Percentiles rank a stretch among this genome's conserved stretches.
phyloP scores from a whole-genome alignment of 2,113 vertebrate genomes.

The Laticauda colubrina region DNA sequence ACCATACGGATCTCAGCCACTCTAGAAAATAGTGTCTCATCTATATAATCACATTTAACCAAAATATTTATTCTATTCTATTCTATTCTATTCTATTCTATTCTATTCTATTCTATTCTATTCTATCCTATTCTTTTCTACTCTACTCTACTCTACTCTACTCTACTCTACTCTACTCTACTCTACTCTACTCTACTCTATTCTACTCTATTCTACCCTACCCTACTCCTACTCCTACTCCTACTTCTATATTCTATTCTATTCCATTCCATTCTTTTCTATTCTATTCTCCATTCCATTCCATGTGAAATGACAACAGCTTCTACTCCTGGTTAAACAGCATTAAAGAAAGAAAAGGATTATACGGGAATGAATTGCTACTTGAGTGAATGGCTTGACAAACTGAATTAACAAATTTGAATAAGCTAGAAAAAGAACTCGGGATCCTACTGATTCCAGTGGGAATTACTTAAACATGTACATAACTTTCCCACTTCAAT shows the following conservation, averaged over 20 bases:
- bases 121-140: too few species aligned
- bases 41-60: not conserved
- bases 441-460: not conserved
- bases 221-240: too few species aligned
- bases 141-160: too few species aligned
- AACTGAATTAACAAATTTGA: not conserved
- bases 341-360: not conserved
- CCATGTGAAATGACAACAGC: not conserved
- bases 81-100: too few species aligned
- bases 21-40: not conserved
- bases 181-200: too few species aligned
- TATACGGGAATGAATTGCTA: not conserved
- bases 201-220: too few species aligned
- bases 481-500: not conserved
- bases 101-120: too few species aligned
- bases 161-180: too few species aligned
- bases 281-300: too few species aligned
- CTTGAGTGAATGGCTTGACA: not conserved
- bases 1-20: not conserved
- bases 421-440: not conserved
- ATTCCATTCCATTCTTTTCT: too few species aligned
- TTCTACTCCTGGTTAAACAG: not conserved
- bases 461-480: not conserved
- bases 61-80: not conserved
- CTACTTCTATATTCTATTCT: too few species aligned